Conservation (phyloP, 1,140 invertebrate genomes). For the Drosophila chauvacae region DNA sequence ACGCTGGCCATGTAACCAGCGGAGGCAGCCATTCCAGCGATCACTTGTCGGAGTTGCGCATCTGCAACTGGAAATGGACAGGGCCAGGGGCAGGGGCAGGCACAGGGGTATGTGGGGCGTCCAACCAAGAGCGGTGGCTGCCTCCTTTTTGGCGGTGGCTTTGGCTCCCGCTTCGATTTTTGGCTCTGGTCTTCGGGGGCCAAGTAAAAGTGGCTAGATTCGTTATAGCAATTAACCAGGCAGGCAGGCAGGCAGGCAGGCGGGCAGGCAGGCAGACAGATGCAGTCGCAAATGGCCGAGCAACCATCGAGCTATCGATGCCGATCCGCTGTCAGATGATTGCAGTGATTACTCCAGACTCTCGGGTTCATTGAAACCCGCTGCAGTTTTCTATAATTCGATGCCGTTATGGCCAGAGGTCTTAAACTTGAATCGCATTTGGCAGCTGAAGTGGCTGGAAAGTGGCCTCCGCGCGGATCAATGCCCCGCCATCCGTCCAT, state of each 20-base stretch:
- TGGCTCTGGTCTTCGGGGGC: slow-evolving; percentile 42
- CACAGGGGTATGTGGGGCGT: slow-evolving; percentile 8
- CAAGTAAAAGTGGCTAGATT: slow-evolving; percentile 78
- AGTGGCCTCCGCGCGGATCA: slow-evolving; percentile 53
- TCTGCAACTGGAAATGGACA: slow-evolving; percentile 42
- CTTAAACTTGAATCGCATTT: slow-evolving; percentile 77
- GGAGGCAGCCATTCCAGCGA: slow-evolving; percentile 35
- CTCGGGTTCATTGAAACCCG: slow-evolving; percentile 76
- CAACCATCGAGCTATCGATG: slow-evolving; percentile 57
- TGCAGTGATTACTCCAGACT: slow-evolving; percentile 60
- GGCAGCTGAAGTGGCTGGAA: slow-evolving; percentile 48
- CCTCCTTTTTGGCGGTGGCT: slow-evolving; percentile 37
- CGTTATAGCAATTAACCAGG: slow-evolving; percentile 76
- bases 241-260: slow-evolving; percentile 7
- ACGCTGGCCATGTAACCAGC: slow-evolving; percentile 38
- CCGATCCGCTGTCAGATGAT: slow-evolving; percentile 61
- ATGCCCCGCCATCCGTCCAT: slow-evolving; percentile 30
- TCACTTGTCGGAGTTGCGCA: slow-evolving; percentile 38
- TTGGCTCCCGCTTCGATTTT: slow-evolving; percentile 40
- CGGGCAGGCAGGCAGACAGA: slow-evolving; percentile 9
- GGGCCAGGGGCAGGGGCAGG: slow-evolving; percentile 3
- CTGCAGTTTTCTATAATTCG: slow-evolving; percentile 65
- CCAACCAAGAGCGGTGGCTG: slow-evolving; percentile 15
- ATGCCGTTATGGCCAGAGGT: slow-evolving; percentile 64
- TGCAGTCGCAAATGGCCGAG: slow-evolving; percentile 38